Evolutionary conservation across 2,888 invertebrate genomes (phyloP).

Genomic region (Leptinotarsa rubiginosa): DNA sequence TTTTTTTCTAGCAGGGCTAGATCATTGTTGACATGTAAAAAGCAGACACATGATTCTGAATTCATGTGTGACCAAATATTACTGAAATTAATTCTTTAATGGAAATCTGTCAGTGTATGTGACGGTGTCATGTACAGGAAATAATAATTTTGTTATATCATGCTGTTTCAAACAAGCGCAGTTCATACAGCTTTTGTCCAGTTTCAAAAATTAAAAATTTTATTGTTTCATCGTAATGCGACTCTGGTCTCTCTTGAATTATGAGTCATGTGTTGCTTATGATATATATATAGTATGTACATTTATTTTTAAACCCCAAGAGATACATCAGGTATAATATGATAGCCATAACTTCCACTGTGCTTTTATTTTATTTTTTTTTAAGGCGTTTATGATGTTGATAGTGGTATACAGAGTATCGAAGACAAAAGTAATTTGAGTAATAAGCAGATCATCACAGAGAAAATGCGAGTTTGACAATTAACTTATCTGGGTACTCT

Average conservation of each 20-base stretch:
- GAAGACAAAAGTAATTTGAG: background rate
- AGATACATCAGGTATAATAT: constrained; percentile 50
- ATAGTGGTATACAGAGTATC: constrained; percentile 16
- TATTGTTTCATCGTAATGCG: too few species aligned
- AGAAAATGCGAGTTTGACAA: background rate
- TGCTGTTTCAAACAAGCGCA: too few species aligned
- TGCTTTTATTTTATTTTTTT: constrained; percentile 46
- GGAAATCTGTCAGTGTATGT: too few species aligned
- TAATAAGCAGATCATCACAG: background rate
- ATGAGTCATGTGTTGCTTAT: constrained; percentile 19
- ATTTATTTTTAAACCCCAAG: constrained; percentile 39
- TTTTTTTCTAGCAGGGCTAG: background rate
- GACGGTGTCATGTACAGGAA: too few species aligned
- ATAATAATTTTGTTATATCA: too few species aligned
- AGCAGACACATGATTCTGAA: background rate
- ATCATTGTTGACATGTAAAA: background rate
- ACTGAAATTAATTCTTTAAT: too few species aligned
- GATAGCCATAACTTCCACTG: constrained; percentile 64
- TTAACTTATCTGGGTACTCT: too few species aligned
- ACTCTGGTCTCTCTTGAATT: background rate
- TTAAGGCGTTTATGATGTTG: constrained; percentile 41
- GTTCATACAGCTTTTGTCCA: too few species aligned
- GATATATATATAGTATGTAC: constrained; percentile 28
- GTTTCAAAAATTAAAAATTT: too few species aligned
- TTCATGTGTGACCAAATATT: background rate